A percentile compares a stretch with the other conserved stretches of the same genome.
phyloP scores from a whole-genome alignment of 1,140 invertebrate species.

The Neuroterus valhalla region DNA sequence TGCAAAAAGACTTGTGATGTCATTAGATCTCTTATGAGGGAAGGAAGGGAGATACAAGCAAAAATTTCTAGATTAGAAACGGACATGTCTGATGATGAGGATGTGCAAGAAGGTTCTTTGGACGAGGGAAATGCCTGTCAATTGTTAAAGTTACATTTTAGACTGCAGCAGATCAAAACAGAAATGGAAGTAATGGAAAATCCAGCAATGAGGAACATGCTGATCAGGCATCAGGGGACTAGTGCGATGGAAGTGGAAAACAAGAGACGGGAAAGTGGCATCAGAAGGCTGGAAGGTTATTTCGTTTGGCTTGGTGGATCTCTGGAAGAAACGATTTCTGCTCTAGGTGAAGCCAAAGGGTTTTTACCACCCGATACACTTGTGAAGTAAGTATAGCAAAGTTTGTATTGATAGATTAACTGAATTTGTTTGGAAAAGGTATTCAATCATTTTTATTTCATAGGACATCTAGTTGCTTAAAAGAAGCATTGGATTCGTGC shows the following conservation, averaged over 20 bases:
- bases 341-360: conserved; percentile 68
- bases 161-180: conserved; percentile 77
- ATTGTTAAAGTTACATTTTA: conserved; percentile 76
- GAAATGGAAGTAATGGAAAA: conserved; percentile 80
- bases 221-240: conserved; percentile 60
- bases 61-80: conserved; percentile 73
- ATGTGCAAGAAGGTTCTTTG: conserved; percentile 53
- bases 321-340: conserved; percentile 70
- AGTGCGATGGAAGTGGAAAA: conserved; percentile 53
- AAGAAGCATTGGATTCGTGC: conserved; percentile 72
- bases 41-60: conserved; percentile 75
- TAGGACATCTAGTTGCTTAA: conserved; percentile 68
- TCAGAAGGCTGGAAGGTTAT: conserved; percentile 68
- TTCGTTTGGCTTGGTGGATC: conserved; percentile 75
- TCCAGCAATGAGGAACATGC: conserved; percentile 76
- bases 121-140: conserved; percentile 68
- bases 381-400: conserved; percentile 61
- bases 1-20: conserved; percentile 74
- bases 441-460: conserved; percentile 38
- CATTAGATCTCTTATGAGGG: conserved; percentile 76
- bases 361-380: conserved; percentile 64
- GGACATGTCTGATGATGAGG: conserved; percentile 73
- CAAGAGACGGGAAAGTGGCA: conserved; percentile 52
- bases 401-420: not conserved
- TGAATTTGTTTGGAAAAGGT: conserved; percentile 9